Conservation (phyloP, 2,113 vertebrate species). For the Stomatorhinus ivindoensis region DNA sequence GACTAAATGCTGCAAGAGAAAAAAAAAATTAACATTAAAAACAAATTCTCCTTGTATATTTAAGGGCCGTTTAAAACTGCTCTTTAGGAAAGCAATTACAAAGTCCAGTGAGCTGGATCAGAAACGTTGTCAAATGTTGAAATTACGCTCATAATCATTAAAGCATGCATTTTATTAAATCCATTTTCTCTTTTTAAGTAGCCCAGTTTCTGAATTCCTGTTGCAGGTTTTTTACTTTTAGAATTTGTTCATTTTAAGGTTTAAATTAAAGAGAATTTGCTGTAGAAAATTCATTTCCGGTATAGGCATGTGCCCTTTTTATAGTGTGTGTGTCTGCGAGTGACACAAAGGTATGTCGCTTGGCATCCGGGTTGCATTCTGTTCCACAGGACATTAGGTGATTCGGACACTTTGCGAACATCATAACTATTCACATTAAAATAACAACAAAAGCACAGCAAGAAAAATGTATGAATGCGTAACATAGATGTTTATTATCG, state of each 20-base stretch:
- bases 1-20: not conserved
- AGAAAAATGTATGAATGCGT: not conserved
- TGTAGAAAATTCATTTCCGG: not conserved
- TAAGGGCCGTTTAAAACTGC: not conserved
- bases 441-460: not conserved
- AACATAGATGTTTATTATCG: not conserved
- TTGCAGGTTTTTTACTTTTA: not conserved
- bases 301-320: not conserved
- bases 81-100: slow-evolving; percentile 8
- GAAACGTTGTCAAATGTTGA: not conserved
- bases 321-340: too few relatives aligned
- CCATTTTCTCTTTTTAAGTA: not conserved
- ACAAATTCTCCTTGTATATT: not conserved
- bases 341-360: not conserved
- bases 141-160: not conserved
- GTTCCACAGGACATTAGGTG: not conserved
- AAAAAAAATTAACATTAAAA: not conserved
- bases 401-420: not conserved
- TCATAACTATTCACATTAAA: not conserved
- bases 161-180: not conserved
- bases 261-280: not conserved
- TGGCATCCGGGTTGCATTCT: not conserved
- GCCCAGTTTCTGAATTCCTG: not conserved
- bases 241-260: not conserved
- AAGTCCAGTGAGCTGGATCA: not conserved